Percentiles rank a stretch among this genome's conserved stretches.
Conservation (phyloP, 2,797 vertebrate genomes). For the Megalops cyprinoides region DNA sequence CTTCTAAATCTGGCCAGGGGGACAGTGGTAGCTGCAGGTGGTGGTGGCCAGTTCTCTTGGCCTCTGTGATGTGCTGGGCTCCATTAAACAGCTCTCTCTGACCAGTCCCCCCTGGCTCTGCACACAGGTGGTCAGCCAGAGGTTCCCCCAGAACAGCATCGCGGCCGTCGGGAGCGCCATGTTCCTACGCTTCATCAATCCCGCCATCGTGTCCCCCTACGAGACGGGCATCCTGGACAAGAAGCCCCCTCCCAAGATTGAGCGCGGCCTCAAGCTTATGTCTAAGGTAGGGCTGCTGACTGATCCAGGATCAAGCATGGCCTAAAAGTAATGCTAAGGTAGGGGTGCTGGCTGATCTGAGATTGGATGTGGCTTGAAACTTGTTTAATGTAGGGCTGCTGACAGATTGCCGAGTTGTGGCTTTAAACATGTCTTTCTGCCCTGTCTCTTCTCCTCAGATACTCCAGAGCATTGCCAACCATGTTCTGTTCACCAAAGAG, state of each 20-base stretch:
- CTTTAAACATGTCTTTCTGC: not conserved
- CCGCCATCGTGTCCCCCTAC: constrained; percentile 95
- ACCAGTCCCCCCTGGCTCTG: not conserved
- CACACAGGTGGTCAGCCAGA: constrained; percentile 97
- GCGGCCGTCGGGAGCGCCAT: constrained; percentile 97
- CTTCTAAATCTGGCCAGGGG: too few species aligned
- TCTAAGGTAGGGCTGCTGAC: constrained; percentile 84
- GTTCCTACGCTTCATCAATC: constrained; percentile 98
- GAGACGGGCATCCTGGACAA: constrained; percentile 97
- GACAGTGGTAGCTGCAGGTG: too few species aligned
- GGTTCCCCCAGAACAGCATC: constrained; percentile 98
- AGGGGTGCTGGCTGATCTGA: too few species aligned
- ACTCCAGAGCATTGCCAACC: constrained; percentile 98
- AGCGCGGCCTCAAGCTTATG: constrained; percentile 96
- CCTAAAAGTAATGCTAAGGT: too few species aligned
- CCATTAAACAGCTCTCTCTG: not conserved
- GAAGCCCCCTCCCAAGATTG: constrained; percentile 92
- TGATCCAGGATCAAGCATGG: not conserved
- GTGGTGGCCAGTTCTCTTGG: too few species aligned
- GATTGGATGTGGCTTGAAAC: not conserved
- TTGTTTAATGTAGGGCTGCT: not conserved
- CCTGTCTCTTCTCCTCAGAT: constrained; percentile 73
- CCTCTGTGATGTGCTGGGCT: too few species aligned
- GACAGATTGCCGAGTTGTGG: not conserved
- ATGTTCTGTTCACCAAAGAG: constrained; percentile 97